Evolutionary conservation across 2,113 vertebrate genomes (phyloP).

Genomic region (Catharus minimus): DNA sequence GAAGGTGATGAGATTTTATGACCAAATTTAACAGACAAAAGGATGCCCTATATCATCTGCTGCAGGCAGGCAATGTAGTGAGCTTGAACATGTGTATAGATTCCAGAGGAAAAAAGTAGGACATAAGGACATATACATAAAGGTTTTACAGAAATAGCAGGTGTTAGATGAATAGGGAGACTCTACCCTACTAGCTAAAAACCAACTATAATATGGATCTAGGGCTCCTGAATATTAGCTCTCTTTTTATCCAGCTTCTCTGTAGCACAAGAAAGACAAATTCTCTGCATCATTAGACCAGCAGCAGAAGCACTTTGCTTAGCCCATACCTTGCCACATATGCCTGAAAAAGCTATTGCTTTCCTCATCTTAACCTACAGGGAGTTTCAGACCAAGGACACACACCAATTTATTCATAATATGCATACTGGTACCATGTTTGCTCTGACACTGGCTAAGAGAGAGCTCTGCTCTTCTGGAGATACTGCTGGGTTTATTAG

Average conservation of each 20-base stretch:
- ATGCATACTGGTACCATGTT: neutral
- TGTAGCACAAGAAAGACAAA: neutral
- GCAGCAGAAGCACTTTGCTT: neutral
- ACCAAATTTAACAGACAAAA: neutral
- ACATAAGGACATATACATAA: neutral
- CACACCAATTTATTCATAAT: neutral
- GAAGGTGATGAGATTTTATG: neutral
- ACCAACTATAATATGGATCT: neutral
- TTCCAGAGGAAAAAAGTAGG: neutral
- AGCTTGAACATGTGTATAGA: neutral
- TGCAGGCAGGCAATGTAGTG: neutral
- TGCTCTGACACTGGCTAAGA: neutral
- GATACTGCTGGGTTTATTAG: neutral
- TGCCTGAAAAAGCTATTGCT: neutral
- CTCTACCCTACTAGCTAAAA: neutral
- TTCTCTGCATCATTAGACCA: neutral
- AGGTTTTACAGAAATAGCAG: constrained; percentile 8
- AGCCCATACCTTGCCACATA: neutral
- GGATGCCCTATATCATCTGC: neutral
- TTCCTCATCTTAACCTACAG: neutral
- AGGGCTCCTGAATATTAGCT: neutral
- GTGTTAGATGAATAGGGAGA: constrained; percentile 15
- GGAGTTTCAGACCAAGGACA: constrained; percentile 5
- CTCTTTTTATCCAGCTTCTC: neutral
- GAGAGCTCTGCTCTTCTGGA: constrained; percentile 9